phyloP scores from a whole-genome alignment of 2,113 vertebrate species.

The Hydrolagus affinis region DNA sequence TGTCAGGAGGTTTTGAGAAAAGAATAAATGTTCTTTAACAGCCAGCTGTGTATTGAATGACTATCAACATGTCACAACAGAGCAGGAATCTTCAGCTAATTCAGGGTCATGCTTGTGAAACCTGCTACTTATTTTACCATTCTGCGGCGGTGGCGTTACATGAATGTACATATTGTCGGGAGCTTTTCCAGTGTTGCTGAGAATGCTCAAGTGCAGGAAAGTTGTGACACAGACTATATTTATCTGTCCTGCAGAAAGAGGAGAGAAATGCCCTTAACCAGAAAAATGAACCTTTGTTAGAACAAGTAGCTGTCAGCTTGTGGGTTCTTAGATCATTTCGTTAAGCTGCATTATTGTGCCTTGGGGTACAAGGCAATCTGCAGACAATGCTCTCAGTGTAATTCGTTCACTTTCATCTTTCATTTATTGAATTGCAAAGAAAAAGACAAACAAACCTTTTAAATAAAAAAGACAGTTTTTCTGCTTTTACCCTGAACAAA shows the following conservation, averaged over 20 bases:
- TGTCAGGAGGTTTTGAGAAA: background rate
- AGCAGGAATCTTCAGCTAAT: slow-evolving; percentile 17
- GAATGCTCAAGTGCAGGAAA: background rate
- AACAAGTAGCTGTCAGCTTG: slow-evolving; percentile 31
- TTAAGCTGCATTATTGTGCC: slow-evolving; percentile 22
- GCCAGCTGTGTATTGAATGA: background rate
- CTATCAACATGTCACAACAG: slow-evolving; percentile 20
- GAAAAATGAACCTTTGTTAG: slow-evolving; percentile 27
- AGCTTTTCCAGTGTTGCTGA: background rate
- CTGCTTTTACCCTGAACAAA: background rate
- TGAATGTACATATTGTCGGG: background rate
- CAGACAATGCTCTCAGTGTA: slow-evolving; percentile 17
- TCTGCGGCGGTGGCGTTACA: background rate
- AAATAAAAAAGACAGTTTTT: background rate
- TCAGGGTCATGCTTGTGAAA: slow-evolving; percentile 21
- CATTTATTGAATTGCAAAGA: background rate
- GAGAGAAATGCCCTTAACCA: slow-evolving; percentile 9
- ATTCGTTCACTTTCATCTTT: slow-evolving; percentile 23
- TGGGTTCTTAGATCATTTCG: slow-evolving; percentile 21
- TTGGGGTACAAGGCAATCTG: slow-evolving; percentile 10
- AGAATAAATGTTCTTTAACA: slow-evolving; percentile 11
- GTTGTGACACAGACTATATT: background rate
- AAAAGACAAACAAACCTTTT: background rate
- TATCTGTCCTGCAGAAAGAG: background rate
- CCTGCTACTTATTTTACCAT: background rate